A percentile compares a stretch with the other conserved stretches of the same genome.
Evolutionary conservation across 2,113 vertebrate species (phyloP).

Genomic region (Xenopus borealis): DNA sequence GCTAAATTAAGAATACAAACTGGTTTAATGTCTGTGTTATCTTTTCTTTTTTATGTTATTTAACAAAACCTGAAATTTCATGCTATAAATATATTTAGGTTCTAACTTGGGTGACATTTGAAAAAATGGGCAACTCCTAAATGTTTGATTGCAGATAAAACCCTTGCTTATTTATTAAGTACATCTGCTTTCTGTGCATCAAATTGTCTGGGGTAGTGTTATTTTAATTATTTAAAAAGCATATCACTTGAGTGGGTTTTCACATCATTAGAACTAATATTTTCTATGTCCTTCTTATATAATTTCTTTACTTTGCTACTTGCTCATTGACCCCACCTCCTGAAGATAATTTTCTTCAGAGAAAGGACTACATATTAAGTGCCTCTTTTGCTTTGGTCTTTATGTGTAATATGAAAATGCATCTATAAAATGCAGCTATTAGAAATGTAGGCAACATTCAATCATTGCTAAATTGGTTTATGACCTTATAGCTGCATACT

Average conservation of each 20-base stretch:
- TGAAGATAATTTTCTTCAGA: too few species aligned
- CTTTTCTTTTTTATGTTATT: neutral
- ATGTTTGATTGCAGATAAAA: slow-evolving; percentile 4
- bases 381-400: too few species aligned
- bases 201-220: slow-evolving; percentile 1
- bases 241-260: neutral
- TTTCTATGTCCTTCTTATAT: too few species aligned
- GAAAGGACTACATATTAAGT: too few species aligned
- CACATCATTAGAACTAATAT: too few species aligned
- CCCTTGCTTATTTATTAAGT: slow-evolving; percentile 17
- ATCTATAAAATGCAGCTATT: too few species aligned
- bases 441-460: too few species aligned
- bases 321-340: too few species aligned
- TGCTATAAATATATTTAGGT: slow-evolving; percentile 1
- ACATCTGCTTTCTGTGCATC: slow-evolving; percentile 11
- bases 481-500: too few species aligned
- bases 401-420: too few species aligned
- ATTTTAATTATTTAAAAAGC: slow-evolving; percentile 14
- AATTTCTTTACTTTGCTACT: too few species aligned
- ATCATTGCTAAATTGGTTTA: too few species aligned
- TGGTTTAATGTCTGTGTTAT: neutral
- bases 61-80: slow-evolving; percentile 4
- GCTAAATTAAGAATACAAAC: neutral
- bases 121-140: neutral
- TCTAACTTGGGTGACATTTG: neutral